phyloP scores from a whole-genome alignment of 2,113 vertebrate genomes.

The Thalassarche chlororhynchos region DNA sequence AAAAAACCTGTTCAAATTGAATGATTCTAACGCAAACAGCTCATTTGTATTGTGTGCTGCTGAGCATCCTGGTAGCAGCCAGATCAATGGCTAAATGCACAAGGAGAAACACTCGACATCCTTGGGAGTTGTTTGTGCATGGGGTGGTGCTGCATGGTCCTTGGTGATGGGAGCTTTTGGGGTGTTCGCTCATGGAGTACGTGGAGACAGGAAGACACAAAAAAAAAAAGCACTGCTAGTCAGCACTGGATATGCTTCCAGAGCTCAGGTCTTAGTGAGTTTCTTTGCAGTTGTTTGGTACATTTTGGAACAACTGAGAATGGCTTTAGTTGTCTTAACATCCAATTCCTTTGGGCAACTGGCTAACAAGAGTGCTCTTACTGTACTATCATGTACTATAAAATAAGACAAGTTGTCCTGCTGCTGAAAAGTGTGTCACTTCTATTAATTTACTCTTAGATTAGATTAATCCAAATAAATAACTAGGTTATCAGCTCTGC shows the following conservation, averaged over 20 bases:
- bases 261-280: background rate
- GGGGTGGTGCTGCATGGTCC: no score
- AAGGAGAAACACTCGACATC: background rate
- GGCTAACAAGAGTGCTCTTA: background rate
- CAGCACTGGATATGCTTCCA: background rate
- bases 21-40: background rate
- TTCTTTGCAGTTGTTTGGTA: background rate
- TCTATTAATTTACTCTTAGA: background rate
- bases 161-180: background rate
- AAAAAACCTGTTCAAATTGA: background rate
- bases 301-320: background rate
- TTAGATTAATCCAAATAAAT: background rate
- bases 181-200: background rate
- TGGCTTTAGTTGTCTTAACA: background rate
- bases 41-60: background rate
- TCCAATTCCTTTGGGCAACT: background rate
- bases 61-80: background rate
- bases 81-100: background rate
- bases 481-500: background rate
- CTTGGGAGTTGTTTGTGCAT: background rate
- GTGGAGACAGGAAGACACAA: background rate
- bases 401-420: background rate
- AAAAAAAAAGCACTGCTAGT: background rate
- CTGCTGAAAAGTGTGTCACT: background rate
- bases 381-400: background rate